Conservation (phyloP, 1,140 invertebrate species). For the Lepidurus arcticus region DNA sequence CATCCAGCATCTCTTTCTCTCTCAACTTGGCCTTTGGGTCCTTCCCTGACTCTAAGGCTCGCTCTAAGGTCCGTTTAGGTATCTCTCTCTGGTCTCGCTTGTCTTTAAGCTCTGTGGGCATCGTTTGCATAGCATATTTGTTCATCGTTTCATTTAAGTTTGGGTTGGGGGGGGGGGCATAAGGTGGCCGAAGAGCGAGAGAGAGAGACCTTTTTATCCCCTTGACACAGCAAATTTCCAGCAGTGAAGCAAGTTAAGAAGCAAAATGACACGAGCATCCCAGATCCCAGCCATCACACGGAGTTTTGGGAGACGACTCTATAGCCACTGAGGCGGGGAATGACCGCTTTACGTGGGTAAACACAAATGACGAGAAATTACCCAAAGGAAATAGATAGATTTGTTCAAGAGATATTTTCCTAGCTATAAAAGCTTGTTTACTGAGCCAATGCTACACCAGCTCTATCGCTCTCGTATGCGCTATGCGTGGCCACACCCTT, state of each 20-base stretch:
- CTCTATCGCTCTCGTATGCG: background rate
- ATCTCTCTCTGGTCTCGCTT: background rate
- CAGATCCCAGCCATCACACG: no score
- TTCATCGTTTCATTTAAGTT: background rate
- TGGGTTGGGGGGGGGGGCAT: background rate
- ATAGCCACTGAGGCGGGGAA: no score
- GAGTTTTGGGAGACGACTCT: no score
- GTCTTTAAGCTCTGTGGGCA: constrained; percentile 8
- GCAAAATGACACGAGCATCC: no score
- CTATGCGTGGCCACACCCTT: background rate
- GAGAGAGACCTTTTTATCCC: no score
- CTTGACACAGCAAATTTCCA: no score
- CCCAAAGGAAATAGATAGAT: no score
- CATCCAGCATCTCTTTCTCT: background rate
- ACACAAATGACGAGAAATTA: no score
- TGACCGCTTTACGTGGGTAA: no score
- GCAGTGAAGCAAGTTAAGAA: no score
- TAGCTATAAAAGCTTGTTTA: background rate
- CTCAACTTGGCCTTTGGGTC: background rate
- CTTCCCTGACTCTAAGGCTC: background rate
- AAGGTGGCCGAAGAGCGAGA: background rate
- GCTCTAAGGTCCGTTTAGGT: background rate
- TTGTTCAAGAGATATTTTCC: no score
- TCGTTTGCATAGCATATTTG: constrained; percentile 15
- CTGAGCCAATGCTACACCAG: background rate